Evolutionary conservation across 2,888 invertebrate genomes (phyloP), one percentile per base, ranked within the genome.

Genomic region (Conops quadrifasciatus): DNA sequence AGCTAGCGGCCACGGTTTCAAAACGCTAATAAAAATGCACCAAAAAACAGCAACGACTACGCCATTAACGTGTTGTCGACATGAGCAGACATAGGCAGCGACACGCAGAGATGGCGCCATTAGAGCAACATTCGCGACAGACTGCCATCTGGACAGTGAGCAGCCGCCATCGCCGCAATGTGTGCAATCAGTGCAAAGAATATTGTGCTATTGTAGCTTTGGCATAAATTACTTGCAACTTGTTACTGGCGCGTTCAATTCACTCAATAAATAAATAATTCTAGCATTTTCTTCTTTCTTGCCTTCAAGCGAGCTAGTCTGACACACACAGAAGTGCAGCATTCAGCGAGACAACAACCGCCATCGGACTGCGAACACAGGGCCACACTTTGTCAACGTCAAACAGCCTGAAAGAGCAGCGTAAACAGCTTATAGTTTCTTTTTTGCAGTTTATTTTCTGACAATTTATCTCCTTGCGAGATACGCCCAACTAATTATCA

Each of bases 141-240:
- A 43, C 62, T 62, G 62, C 43, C 45, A 62, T 43, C 19, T 21
- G 15, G 21, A 9, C 36, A 36, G 36, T 36, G 36, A 36, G 36
- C 21, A n/a, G 49, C 49, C 5, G 16, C n/a, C 5, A 45, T 64
- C 28, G 64, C 49, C 49, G 49, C 16, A 15, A 24, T n/a, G 19
- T n/a, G 26, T 49, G 9, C 47, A 64, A 64, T 64, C 51, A 47
- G 28, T 51, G 28, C 36, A 51, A 45, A 65, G 19, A 66, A 43
- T 36, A 9, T 36, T 36, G 4, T 4, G 36, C 36, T 9, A 9
- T n/a, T n/a, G 56, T 66, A 43, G 16, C 16, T 36, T 74, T 73
- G 73, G 74, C 75, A 76, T 76, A 74, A 72, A 75, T 75, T 76
- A 72, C 68, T 64, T 62, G 70, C 69, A 71, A 75, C 74, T 75